Evolutionary conservation across 2,888 invertebrate genomes (phyloP).

Genomic region (Phalangium opilio): DNA sequence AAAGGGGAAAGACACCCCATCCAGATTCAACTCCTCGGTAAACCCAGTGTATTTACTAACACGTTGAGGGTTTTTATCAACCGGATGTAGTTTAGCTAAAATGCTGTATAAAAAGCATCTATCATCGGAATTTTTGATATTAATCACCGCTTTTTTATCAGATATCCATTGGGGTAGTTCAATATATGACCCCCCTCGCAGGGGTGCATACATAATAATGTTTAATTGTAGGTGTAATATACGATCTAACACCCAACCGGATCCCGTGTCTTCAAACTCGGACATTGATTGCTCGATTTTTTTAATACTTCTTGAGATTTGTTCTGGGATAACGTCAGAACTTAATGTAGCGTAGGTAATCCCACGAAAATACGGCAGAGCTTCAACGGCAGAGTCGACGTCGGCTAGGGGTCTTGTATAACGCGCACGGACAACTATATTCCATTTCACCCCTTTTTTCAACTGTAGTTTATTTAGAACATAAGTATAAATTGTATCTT

Average conservation of each 20-base stretch:
- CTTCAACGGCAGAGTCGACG: too few relatives aligned
- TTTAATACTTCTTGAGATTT: too few relatives aligned
- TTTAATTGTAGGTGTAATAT: constrained; percentile 1
- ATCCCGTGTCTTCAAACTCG: background rate
- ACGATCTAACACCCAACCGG: constrained; percentile 2
- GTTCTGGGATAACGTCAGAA: too few relatives aligned
- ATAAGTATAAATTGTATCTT: too few relatives aligned
- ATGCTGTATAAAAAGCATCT: constrained; percentile 2
- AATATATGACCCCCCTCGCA: background rate
- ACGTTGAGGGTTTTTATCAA: background rate
- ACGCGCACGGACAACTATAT: too few relatives aligned
- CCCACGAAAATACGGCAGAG: too few relatives aligned
- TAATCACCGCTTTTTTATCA: background rate
- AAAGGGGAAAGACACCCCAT: background rate
- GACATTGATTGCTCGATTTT: too few relatives aligned
- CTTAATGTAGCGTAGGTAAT: too few relatives aligned
- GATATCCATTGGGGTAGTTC: background rate
- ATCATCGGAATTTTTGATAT: background rate
- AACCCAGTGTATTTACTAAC: background rate
- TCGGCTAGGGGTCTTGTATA: too few relatives aligned
- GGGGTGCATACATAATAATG: background rate
- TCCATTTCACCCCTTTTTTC: too few relatives aligned
- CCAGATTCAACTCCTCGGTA: background rate
- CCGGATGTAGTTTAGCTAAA: background rate
- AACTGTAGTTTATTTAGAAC: too few relatives aligned